phyloP scores from a whole-genome alignment of 2,797 vertebrate species.

The Sciurus vulgaris region DNA sequence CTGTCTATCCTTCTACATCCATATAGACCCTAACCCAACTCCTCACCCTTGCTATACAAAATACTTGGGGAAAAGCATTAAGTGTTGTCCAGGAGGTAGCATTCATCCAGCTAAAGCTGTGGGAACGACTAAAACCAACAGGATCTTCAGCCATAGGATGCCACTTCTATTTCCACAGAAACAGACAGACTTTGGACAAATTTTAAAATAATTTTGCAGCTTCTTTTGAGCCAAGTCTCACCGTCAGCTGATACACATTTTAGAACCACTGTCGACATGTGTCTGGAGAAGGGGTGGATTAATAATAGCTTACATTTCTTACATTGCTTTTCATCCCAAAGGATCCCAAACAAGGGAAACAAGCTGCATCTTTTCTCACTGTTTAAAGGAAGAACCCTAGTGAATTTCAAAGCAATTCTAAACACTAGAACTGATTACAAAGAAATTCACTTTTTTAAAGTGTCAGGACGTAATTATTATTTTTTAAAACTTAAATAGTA shows the following conservation, averaged over 20 bases:
- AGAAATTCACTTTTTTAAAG: constrained; percentile 81
- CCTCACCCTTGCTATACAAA: neutral
- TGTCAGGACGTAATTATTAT: constrained; percentile 83
- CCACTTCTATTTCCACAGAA: constrained; percentile 67
- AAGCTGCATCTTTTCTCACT: constrained; percentile 71
- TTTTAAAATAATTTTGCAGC: constrained; percentile 76
- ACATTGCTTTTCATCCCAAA: constrained; percentile 76
- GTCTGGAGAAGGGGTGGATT: constrained; percentile 75
- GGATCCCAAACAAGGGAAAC: constrained; percentile 76
- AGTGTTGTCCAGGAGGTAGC: neutral
- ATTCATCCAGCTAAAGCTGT: neutral
- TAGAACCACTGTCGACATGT: constrained; percentile 50
- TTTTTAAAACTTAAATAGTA: constrained; percentile 77
- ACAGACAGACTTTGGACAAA: constrained; percentile 68
- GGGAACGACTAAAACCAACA: constrained; percentile 8
- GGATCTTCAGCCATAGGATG: neutral
- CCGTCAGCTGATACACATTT: constrained; percentile 70
- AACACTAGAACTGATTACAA: constrained; percentile 81
- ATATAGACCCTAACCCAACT: neutral
- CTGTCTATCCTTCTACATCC: neutral
- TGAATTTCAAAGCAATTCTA: constrained; percentile 79
- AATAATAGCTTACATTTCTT: constrained; percentile 83
- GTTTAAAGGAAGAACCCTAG: constrained; percentile 68
- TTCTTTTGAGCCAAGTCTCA: constrained; percentile 64
- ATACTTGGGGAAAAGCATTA: neutral